Percentiles rank a stretch among this genome's conserved stretches.
Evolutionary conservation across 1,140 invertebrate species (phyloP).

Genomic region (Drosophila kurseongensis): DNA sequence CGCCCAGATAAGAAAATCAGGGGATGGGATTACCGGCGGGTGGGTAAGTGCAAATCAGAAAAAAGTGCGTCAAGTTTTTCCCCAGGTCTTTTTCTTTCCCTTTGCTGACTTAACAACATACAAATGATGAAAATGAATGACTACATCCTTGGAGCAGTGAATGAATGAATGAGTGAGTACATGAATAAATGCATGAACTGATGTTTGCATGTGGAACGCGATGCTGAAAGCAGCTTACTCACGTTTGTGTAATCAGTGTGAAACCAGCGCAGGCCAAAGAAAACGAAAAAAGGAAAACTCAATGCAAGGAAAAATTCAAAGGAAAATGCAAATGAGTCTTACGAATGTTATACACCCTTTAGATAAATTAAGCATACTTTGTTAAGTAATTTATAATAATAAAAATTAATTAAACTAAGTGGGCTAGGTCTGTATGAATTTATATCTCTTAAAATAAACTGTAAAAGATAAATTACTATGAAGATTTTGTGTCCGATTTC

Average conservation of each 20-base stretch:
- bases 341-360: slow-evolving; percentile 13
- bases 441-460: too few species aligned
- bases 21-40: background rate
- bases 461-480: too few species aligned
- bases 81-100: background rate
- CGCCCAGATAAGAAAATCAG: slow-evolving; percentile 63
- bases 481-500: too few species aligned
- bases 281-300: slow-evolving; percentile 22
- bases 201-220: slow-evolving; percentile 81
- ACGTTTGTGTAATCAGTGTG: slow-evolving; percentile 82
- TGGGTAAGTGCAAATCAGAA: slow-evolving; percentile 69
- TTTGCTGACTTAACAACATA: slow-evolving; percentile 80
- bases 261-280: slow-evolving; percentile 60
- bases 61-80: slow-evolving; percentile 73
- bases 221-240: slow-evolving; percentile 79
- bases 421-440: too few species aligned
- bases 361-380: background rate
- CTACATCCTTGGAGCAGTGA: slow-evolving; percentile 57
- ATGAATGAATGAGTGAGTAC: slow-evolving; percentile 59
- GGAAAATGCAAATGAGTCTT: slow-evolving; percentile 4
- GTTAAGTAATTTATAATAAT: background rate
- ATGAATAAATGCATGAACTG: slow-evolving; percentile 78
- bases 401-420: background rate
- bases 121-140: slow-evolving; percentile 83
- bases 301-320: slow-evolving; percentile 23